Base-by-base conservation (phyloP, 2,888 invertebrate genomes). In the Eupeodes luniger region DNA sequence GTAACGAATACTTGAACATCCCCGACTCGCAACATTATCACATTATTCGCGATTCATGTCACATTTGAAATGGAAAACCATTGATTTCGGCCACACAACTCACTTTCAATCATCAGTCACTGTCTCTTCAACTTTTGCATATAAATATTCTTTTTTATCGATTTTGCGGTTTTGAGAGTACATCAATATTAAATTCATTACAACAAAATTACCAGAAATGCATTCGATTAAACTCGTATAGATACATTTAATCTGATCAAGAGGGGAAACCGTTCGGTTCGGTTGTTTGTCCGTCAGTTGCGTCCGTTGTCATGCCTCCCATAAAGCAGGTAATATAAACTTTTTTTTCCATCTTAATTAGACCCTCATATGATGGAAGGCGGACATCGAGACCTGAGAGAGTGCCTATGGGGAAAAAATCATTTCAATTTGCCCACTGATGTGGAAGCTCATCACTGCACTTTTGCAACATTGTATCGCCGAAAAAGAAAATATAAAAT, bases 381-480 rank as follows among this genome's bases (percentile, higher is more conserved):
- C 40, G 40, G 40, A 40, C 27, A 27, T 27, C 3, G 27, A 27
- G 27, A 27, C 27, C 5, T 40, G 40, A 40, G 40, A 7, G 40
- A 40, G 40, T 40, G 27, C 2, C 27, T 27, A 27, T 19, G 19
- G 10, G 16, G 4, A 51, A 75, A 61, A 36, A 14, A 16, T 64
- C 19, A 11, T 81, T 70, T 19, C 59, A 19, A 79, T 74, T 44
- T 72, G 40, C 51, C 61, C 62, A 80, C 40, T 55, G 74, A 79
- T 14, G 55, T 72, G 67, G 59, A 84, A 74, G 74, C 67, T 53
- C 79, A 61, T 55, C 44, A 75, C 34, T 75, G 47, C 69, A 70
- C 55, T 72, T 57, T 49, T 51, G 76, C 85, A 85, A 81, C 85
- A 72, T 64, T 76, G 85, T 85, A 64, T 59, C 2, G 14, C 62